A percentile compares a stretch with the other conserved stretches of the same genome.
Conservation (phyloP, 1,140 invertebrate genomes). For the Drosophila albomicans region DNA sequence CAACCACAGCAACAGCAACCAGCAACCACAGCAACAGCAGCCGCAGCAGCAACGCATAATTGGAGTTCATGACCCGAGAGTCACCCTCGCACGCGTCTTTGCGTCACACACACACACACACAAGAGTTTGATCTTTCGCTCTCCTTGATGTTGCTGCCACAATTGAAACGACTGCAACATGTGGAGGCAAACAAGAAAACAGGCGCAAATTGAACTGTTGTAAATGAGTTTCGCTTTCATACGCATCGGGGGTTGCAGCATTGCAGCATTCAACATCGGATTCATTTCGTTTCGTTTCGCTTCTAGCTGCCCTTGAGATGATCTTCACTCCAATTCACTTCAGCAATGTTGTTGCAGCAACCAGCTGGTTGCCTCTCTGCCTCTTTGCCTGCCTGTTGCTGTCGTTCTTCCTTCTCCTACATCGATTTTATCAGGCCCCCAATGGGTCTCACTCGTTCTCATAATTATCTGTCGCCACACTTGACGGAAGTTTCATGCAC, state of each 20-base stretch:
- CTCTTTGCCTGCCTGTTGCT: not conserved
- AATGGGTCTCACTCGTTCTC: conserved; percentile 19
- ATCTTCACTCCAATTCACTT: conserved; percentile 29
- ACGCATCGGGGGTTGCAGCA: conserved; percentile 8
- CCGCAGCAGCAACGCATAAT: conserved; percentile 56
- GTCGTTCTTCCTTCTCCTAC: not conserved
- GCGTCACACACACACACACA: conserved; percentile 3
- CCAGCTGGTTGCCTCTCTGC: not conserved
- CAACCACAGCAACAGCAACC: no score
- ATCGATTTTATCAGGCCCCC: conserved; percentile 29
- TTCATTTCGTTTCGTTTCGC: not conserved
- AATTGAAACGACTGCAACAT: conserved; percentile 48
- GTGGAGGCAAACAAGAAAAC: conserved; percentile 11
- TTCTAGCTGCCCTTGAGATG: conserved; percentile 43
- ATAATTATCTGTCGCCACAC: conserved; percentile 56
- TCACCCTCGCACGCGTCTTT: conserved; percentile 51
- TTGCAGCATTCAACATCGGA: conserved; percentile 2
- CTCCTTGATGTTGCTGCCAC: conserved; percentile 22
- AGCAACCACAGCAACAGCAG: conserved; percentile 35
- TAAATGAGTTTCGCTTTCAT: conserved; percentile 43
- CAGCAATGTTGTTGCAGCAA: not conserved
- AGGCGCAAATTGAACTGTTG: conserved; percentile 55
- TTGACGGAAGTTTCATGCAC: conserved; percentile 67
- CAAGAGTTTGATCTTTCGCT: conserved; percentile 25
- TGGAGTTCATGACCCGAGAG: conserved; percentile 77